These are phyloP conservation scores for Andrena praecox DNA, from an alignment of 2,888 invertebrate genomes.

Conservation along the genomic window DNA sequence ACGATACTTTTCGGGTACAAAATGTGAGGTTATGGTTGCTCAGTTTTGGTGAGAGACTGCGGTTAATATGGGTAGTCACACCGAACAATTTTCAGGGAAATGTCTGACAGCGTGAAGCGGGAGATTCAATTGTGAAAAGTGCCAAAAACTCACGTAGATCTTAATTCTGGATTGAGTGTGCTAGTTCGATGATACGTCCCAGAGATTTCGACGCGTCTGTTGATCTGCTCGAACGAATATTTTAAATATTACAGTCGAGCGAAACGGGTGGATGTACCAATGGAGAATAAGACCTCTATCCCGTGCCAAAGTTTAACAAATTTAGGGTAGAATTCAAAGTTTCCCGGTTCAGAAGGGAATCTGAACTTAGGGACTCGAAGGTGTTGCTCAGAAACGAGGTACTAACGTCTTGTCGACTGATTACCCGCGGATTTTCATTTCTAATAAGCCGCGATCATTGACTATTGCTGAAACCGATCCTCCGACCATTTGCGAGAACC, in stretches of 20 bases:
- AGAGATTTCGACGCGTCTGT: background rate
- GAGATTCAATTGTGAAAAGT: slow-evolving; percentile 45
- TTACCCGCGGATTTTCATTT: slow-evolving; percentile 9
- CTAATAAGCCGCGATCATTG: slow-evolving; percentile 28
- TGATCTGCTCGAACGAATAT: background rate
- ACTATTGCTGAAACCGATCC: slow-evolving; percentile 28
- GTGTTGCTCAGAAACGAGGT: slow-evolving; percentile 19
- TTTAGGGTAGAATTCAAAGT: background rate
- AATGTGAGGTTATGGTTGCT: background rate
- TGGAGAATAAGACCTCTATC: background rate
- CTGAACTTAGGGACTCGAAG: background rate
- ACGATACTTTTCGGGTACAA: background rate
- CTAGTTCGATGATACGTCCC: background rate
- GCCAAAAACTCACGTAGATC: slow-evolving; percentile 45
- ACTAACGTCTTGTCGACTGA: slow-evolving; percentile 26
- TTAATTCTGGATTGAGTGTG: background rate
- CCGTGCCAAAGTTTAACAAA: slow-evolving; percentile 21
- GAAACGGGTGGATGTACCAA: background rate
- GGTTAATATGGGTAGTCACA: background rate
- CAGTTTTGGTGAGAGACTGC: background rate
- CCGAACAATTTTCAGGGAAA: background rate
- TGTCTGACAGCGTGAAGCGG: background rate
- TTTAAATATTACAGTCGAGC: background rate
- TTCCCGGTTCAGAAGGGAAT: background rate
- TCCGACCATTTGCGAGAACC: slow-evolving; percentile 56